These are phyloP conservation scores for Chorisops tibialis DNA, from an alignment of 2,888 invertebrate genomes.

Conservation along the genomic window DNA sequence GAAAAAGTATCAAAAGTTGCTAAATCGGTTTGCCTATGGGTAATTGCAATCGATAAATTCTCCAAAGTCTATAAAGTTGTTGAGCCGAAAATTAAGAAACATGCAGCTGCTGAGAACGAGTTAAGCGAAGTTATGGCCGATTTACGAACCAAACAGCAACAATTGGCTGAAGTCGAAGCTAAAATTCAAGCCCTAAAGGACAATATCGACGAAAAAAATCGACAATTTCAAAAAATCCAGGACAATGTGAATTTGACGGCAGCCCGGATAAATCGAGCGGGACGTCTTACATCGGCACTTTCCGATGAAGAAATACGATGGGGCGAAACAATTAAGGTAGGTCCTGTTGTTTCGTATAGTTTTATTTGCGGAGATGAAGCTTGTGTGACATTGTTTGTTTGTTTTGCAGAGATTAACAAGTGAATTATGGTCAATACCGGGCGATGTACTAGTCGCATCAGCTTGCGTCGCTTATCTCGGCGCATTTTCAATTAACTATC, in stretches of 20 bases:
- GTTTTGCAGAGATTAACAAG: conserved; percentile 58
- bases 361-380: background rate
- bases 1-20: conserved; percentile 85
- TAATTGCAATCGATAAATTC: conserved; percentile 84
- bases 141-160: conserved; percentile 74
- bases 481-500: conserved; percentile 75
- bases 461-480: conserved; percentile 89
- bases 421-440: conserved; percentile 70
- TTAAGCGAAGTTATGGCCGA: conserved; percentile 72
- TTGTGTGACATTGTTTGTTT: background rate
- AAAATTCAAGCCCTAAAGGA: conserved; percentile 55
- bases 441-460: conserved; percentile 83
- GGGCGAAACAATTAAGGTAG: conserved; percentile 64
- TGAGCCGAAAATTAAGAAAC: conserved; percentile 78
- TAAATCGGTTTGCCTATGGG: conserved; percentile 89
- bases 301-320: conserved; percentile 83
- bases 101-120: conserved; percentile 74
- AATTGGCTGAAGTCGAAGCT: conserved; percentile 77
- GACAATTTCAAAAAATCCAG: conserved; percentile 71
- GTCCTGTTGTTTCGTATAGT: background rate
- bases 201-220: conserved; percentile 68
- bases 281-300: conserved; percentile 78
- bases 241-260: conserved; percentile 74
- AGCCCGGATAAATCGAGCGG: conserved; percentile 74
- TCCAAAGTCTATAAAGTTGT: conserved; percentile 82